Evolutionary conservation across 2,113 vertebrate species (phyloP).

Genomic region (Phalacrocorax aristotelis): DNA sequence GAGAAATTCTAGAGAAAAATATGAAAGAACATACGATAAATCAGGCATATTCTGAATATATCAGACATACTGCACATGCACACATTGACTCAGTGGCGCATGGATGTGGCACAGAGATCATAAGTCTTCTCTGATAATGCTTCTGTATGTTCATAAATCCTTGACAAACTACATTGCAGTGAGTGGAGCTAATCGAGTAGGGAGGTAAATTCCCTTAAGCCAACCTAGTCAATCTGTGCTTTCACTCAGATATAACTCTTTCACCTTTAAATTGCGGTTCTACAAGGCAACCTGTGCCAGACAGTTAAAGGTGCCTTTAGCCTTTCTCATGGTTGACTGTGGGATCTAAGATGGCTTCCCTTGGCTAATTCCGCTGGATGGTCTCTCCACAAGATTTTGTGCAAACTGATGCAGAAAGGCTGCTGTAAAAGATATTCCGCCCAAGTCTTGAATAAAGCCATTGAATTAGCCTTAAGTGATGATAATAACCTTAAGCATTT

Average conservation of each 20-base stretch:
- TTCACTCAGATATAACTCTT: not conserved
- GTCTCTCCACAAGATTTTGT: not conserved
- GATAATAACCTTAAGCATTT: not conserved
- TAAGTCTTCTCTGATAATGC: slow-evolving; percentile 18
- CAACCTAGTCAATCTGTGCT: not conserved
- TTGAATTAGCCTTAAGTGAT: not conserved
- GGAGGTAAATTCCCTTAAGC: slow-evolving; percentile 7
- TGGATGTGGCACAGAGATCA: not conserved
- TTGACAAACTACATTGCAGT: not conserved
- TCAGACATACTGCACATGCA: not conserved
- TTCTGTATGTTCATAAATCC: slow-evolving; percentile 27
- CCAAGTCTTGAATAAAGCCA: not conserved
- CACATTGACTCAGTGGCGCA: not conserved
- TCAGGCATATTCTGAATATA: not conserved
- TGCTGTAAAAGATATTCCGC: not conserved
- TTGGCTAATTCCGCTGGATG: not conserved
- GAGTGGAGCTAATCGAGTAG: not conserved
- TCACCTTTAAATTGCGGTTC: not conserved
- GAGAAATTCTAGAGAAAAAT: not conserved
- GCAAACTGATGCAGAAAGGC: not conserved
- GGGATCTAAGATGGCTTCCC: not conserved
- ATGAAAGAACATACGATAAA: not conserved
- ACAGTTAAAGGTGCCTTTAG: not conserved
- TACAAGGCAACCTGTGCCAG: not conserved
- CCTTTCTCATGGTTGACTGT: accelerated